Base-by-base conservation (phyloP, 2,113 vertebrate species). In the Trochalopteron elliotii region DNA sequence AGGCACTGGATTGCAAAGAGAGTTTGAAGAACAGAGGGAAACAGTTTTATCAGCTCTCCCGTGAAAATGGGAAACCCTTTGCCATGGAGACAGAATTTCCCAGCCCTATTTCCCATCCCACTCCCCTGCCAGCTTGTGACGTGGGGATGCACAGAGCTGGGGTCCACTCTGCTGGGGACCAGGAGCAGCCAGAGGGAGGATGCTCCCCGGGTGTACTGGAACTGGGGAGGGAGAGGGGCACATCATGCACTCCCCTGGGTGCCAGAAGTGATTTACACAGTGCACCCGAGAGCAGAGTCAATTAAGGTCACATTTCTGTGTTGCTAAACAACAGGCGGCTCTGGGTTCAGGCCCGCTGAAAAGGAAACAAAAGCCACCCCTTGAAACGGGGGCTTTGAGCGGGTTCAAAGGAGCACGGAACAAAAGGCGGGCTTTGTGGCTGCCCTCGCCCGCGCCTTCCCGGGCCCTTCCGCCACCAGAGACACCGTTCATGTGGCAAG, bases 271-370 rank as follows among this genome's bases (percentile, higher is more conserved):
- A 98, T 98, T 98, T 98, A 98, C 96, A 95, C 96, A 98, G 98
- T 96, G 96, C 77, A 83, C 94, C 97, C 97, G 93, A 98, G 98
- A 98, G 98, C 98, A 98, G 98, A 99, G 99, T 99, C 99, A 99
- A 99, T 99, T 99, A 99, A 99, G 99, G 99, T 99, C 99, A 99
- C 98, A 99, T 99, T 99, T 99, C 99, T 98, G 98, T 98, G 98
- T 98, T 98, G 98, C 99, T 98, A 99, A 99, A 99, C 98, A 99
- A 99, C 98, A 98, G 98, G 97, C 97, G 93, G 98, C 98, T 97
- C 97, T 95, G 97, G 98, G 98, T 97, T 98, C 97, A 98, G 97
- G 96, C 98, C 97, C 68, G 94, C 98, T 98, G 99, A 99, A 99
- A 99, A 98, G 98, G 98, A 98, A 98, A 97, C 98, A 98, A 98